Conservation (phyloP, 1,140 invertebrate species). For the Lineus longissimus region DNA sequence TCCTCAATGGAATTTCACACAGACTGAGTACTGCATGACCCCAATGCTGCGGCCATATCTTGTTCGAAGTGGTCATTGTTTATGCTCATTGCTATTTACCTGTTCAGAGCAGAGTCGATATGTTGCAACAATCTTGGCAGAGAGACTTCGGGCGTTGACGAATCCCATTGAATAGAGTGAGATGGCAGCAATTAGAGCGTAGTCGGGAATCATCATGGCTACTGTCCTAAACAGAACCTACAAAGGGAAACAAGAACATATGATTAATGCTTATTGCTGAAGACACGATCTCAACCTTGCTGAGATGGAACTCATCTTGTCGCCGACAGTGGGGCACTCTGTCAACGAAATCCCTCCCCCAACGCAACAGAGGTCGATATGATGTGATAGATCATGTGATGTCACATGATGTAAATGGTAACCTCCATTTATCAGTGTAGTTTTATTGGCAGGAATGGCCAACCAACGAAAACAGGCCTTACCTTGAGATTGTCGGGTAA, state of each 20-base stretch:
- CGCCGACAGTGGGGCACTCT: too few species aligned
- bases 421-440: too few species aligned
- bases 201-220: slow-evolving; percentile 56
- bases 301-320: too few species aligned
- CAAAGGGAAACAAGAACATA: slow-evolving; percentile 14
- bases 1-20: neutral
- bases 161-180: slow-evolving; percentile 56
- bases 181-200: slow-evolving; percentile 55
- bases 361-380: too few species aligned
- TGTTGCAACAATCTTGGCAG: slow-evolving; percentile 53
- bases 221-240: slow-evolving; percentile 56
- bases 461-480: neutral
- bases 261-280: neutral
- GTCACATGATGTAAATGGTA: too few species aligned
- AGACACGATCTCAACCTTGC: too few species aligned
- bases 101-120: slow-evolving; percentile 54
- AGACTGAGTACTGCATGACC: too few species aligned
- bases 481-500: slow-evolving; percentile 55
- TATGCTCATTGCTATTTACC: slow-evolving; percentile 20
- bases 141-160: slow-evolving; percentile 49
- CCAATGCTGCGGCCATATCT: too few species aligned
- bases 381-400: too few species aligned
- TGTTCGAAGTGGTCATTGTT: too few species aligned
- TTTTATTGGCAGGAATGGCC: too few species aligned
- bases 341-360: too few species aligned